Base-by-base conservation (phyloP, 2,888 invertebrate species). In the Lumbricus terrestris region DNA sequence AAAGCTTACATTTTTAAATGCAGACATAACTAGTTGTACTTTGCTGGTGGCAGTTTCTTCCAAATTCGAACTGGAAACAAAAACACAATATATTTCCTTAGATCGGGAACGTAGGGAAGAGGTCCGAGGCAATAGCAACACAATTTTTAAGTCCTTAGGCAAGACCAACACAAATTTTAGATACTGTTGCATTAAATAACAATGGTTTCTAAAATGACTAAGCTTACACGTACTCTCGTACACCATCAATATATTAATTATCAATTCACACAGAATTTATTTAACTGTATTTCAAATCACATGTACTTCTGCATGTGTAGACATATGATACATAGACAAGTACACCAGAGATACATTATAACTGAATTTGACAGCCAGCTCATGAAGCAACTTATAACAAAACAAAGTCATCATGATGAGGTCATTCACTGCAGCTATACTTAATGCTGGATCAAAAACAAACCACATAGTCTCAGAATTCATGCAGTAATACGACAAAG, bases 11-110 rank as follows among this genome's bases (percentile, higher is more conserved):
- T n/a, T 69, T 69, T 69, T n/a, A 54, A 54, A 16, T 29, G 54
- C 33, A 83, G 83, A 83, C 33, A 35, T 35, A 83, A 35, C 35
- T 85, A 85, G 33, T 85, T 37, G 85, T 85, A 85, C 35, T 85
- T 35, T 23, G 35, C 35, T 35, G 85, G 85, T 35, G 85, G 85
- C 23, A 85, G 37, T 37, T 85, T 85, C 85, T 85, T 85, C 85
- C 85, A 85, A 85, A 85, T 85, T 34, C 85, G 85, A 37, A 85
- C 85, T 85, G 23, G 37, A 85, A 85, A 85, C 85, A 85, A 85
- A 37, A 34, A 85, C 34, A 20, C 8, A 85, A 85, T 35, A 85
- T 85, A 23, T 69, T n/a, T n/a, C 69, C 29, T 69, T n/a, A 69
- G 69, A n/a, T 69, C n/a, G n/a, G 69, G n/a, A 69, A 69, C 69